Base-by-base conservation (phyloP, 2,888 invertebrate species). In the Branchinecta sandiegonensis region DNA sequence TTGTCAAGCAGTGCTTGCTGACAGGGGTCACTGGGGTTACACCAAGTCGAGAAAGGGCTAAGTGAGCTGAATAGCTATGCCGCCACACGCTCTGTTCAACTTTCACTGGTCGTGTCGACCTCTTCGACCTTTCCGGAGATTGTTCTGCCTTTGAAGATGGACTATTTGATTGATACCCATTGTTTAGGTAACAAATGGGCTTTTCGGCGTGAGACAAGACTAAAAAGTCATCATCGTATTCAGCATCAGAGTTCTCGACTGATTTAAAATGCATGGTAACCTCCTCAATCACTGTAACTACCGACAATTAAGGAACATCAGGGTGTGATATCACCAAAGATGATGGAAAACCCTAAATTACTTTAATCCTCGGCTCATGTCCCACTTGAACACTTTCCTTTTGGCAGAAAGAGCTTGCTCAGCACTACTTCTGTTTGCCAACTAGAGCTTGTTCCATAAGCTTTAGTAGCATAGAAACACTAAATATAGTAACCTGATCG, bases 131-230 rank as follows among this genome's bases (percentile, higher is more conserved):
- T 56, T 56, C 9, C 37, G 37, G 37, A 37, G 37, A 37, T 37
- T 4, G 37, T 37, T 37, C 37, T 37, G 37, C 37, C 37, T 37
- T 37, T 56, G 56, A 56, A 17, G 56, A 14, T 56, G 56, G 17
- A 56, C 56, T 56, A 8, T 56, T n/a, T 56, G 56, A 56, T 56
- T 56, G 56, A 56, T 56, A 56, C 56, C 56, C 56, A 56, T 56
- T 56, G 56, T 56, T 56, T 56, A 56, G 56, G 17, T 56, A 56
- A 56, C 56, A 56, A 10, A n/a, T 17, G 14, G n/a, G 56, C 17
- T 56, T 56, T 56, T 56, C 56, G 37, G 37, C 37, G 37, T 37
- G 2, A 37, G 4, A 37, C 37, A 37, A 37, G 37, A 37, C 37
- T 8, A 56, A 56, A 14, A 56, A 56, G 8, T 56, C 56, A 56